Evolutionary conservation across 2,797 vertebrate genomes (phyloP).

Genomic region (Sebastiscus albofasciatus): DNA sequence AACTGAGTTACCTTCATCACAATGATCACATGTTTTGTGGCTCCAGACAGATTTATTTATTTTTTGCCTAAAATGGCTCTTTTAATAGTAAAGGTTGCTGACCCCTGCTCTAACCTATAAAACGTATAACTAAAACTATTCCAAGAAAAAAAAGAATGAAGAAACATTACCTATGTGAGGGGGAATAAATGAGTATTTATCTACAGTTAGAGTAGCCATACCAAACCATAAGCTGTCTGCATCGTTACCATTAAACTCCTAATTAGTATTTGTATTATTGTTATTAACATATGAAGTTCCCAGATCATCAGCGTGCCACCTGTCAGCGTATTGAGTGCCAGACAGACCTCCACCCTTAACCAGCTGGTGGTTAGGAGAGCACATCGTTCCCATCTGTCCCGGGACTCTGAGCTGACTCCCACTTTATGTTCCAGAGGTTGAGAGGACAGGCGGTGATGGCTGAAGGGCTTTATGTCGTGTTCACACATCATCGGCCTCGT

Average conservation of each 20-base stretch:
- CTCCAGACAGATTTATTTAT: no score
- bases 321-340: background rate
- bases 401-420: slow-evolving; percentile 33
- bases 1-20: no score
- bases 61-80: no score
- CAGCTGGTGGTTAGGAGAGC: slow-evolving; percentile 29
- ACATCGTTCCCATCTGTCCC: slow-evolving; percentile 32
- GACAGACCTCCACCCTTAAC: background rate
- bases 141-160: background rate
- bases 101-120: no score
- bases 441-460: slow-evolving; percentile 14
- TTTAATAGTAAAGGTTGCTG: no score
- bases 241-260: background rate
- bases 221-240: background rate
- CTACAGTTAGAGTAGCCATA: background rate
- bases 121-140: background rate
- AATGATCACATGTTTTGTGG: no score
- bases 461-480: slow-evolving; percentile 32
- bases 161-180: background rate
- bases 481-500: slow-evolving; percentile 24
- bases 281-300: background rate
- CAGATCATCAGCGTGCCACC: background rate
- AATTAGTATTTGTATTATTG: background rate
- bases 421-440: slow-evolving; percentile 21
- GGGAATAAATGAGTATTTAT: background rate